Conservation (phyloP, 1,140 invertebrate species). For the Penaeus chinensis region DNA sequence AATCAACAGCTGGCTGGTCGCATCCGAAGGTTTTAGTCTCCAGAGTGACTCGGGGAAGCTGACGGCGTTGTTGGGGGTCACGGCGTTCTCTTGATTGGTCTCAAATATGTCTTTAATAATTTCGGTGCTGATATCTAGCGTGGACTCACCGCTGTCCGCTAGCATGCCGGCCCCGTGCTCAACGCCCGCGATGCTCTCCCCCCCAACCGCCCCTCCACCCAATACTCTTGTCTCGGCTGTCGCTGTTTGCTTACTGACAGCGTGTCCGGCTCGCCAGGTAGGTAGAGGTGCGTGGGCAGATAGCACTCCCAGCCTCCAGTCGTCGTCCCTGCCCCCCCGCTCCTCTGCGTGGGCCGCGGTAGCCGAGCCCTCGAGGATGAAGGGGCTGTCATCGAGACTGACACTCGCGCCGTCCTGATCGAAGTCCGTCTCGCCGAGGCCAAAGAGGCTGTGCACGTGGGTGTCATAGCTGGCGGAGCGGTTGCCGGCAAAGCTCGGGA, state of each 20-base stretch:
- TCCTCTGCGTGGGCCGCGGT: background rate
- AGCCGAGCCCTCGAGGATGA: constrained; percentile 30
- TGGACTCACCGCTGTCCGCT: background rate
- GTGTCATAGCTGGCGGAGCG: constrained; percentile 48
- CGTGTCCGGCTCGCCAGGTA: constrained; percentile 3
- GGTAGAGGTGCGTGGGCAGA: background rate
- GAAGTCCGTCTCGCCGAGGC: constrained; percentile 15
- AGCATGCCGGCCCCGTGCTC: background rate
- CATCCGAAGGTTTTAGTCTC: constrained; percentile 33
- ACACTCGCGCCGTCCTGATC: constrained; percentile 20
- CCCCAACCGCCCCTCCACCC: background rate
- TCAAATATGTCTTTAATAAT: no score
- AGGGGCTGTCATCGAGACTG: constrained; percentile 47
- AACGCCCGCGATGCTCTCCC: background rate
- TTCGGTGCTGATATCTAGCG: no score
- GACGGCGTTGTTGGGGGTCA: constrained; percentile 2
- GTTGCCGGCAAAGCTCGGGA: constrained; percentile 38
- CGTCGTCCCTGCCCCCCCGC: background rate
- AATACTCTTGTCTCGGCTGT: background rate
- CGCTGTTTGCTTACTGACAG: background rate
- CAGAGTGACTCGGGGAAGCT: constrained; percentile 35
- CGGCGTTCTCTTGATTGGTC: background rate
- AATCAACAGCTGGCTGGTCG: constrained; percentile 35
- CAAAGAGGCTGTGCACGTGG: constrained; percentile 45
- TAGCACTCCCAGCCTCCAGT: no score